These are phyloP conservation scores for Cryptocheilus praepositus DNA, from an alignment of 2,888 invertebrate genomes.

Conservation along the genomic window DNA sequence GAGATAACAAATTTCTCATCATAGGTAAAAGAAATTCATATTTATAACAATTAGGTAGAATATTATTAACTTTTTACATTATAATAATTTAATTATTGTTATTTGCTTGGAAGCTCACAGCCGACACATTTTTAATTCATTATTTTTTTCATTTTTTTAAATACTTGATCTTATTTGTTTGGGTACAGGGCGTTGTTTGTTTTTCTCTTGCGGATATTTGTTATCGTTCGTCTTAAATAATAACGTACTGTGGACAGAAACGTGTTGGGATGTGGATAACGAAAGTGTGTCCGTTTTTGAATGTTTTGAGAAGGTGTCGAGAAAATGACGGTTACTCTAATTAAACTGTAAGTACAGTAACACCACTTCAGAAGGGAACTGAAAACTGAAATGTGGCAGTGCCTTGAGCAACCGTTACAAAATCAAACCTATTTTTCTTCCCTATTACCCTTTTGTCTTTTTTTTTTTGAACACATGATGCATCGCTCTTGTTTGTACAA, in stretches of 20 bases:
- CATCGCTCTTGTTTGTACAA: slow-evolving; percentile 73
- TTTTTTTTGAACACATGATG: slow-evolving; percentile 72
- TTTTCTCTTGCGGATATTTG: slow-evolving; percentile 35
- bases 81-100: slow-evolving; percentile 75
- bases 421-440: slow-evolving; percentile 62
- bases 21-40: slow-evolving; percentile 68
- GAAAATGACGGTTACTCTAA: slow-evolving; percentile 56
- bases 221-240: slow-evolving; percentile 32
- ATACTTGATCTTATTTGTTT: slow-evolving; percentile 62
- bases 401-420: slow-evolving; percentile 73
- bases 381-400: slow-evolving; percentile 69
- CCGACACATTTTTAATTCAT: slow-evolving; percentile 71
- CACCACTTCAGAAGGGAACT: slow-evolving; percentile 48
- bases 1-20: slow-evolving; percentile 68
- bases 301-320: slow-evolving; percentile 39
- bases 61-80: slow-evolving; percentile 71
- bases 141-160: slow-evolving; percentile 49
- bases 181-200: slow-evolving; percentile 64
- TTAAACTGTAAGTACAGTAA: slow-evolving; percentile 58
- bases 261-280: slow-evolving; percentile 33
- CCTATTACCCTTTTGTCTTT: slow-evolving; percentile 54
- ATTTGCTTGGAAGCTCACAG: slow-evolving; percentile 75
- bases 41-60: slow-evolving; percentile 71
- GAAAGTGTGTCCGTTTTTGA: slow-evolving; percentile 34
- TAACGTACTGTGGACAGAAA: slow-evolving; percentile 42